Conservation (phyloP, 2,113 vertebrate species). For the Tachysurus vachellii region DNA sequence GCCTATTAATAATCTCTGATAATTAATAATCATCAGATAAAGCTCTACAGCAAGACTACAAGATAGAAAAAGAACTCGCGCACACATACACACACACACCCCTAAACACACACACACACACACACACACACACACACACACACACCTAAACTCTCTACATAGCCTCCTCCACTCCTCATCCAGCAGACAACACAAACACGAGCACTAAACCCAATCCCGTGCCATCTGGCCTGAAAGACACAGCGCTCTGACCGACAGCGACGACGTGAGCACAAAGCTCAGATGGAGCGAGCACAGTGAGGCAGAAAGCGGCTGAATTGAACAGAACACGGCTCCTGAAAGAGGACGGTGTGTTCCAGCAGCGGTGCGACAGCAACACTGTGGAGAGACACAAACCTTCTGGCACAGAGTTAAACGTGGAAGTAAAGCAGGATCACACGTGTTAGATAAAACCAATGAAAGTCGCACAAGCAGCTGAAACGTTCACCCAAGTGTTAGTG, state of each 20-base stretch:
- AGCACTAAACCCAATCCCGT: not conserved
- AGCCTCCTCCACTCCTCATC: not conserved
- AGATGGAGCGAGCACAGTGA: not conserved
- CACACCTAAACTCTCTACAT: not conserved
- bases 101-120: not conserved
- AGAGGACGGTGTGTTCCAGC: not conserved
- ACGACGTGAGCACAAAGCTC: not conserved
- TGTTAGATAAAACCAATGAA: not conserved
- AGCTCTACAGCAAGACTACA: slow-evolving; percentile 10
- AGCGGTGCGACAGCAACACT: not conserved
- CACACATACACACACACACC: not conserved
- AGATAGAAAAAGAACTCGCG: not conserved
- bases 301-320: not conserved
- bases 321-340: too few species aligned
- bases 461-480: not conserved
- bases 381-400: not conserved
- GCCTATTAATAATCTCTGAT: slow-evolving; percentile 50
- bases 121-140: not conserved
- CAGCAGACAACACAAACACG: not conserved
- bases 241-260: not conserved
- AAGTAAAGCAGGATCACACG: not conserved
- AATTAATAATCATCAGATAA: not conserved
- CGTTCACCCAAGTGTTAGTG: not conserved
- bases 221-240: not conserved
- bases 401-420: not conserved